Percentiles rank a stretch among this genome's conserved stretches.
Conservation (phyloP, 2,888 invertebrate genomes). For the Eupithecia abbreviata region DNA sequence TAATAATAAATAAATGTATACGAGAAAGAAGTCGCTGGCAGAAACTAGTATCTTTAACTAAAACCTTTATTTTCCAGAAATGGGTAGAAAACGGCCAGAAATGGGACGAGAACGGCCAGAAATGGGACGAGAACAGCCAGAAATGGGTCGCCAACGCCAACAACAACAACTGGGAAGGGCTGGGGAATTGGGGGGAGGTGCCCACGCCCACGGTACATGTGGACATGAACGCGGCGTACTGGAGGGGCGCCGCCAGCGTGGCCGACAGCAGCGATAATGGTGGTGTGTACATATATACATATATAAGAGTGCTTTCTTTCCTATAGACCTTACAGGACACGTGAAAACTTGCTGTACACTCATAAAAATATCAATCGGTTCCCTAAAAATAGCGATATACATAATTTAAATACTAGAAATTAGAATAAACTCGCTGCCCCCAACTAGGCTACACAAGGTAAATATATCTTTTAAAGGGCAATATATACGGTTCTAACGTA, state of each 20-base stretch:
- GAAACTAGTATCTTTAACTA: background rate
- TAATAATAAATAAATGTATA: no score
- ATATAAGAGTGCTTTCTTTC: no score
- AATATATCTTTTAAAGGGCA: no score
- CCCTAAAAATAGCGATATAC: no score
- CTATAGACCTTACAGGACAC: no score
- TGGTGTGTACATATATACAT: background rate
- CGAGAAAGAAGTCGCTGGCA: background rate
- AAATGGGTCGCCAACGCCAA: constrained; percentile 56
- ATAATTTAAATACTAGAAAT: no score
- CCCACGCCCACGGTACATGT: constrained; percentile 77
- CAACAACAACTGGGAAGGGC: constrained; percentile 68
- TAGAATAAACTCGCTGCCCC: no score
- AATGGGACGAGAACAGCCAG: constrained; percentile 54
- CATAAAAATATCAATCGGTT: no score
- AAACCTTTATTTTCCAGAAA: constrained; percentile 37
- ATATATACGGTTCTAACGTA: no score
- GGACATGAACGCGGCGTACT: constrained; percentile 74
- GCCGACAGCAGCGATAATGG: constrained; percentile 74
- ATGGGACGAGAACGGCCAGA: constrained; percentile 55
- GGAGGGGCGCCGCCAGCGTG: constrained; percentile 75
- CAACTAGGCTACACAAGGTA: no score
- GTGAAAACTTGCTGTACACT: no score
- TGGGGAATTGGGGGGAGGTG: constrained; percentile 74
- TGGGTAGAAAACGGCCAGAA: constrained; percentile 56